These are phyloP conservation scores for Clarias gariepinus DNA, from an alignment of 2,113 vertebrate genomes.

Conservation along the genomic window DNA sequence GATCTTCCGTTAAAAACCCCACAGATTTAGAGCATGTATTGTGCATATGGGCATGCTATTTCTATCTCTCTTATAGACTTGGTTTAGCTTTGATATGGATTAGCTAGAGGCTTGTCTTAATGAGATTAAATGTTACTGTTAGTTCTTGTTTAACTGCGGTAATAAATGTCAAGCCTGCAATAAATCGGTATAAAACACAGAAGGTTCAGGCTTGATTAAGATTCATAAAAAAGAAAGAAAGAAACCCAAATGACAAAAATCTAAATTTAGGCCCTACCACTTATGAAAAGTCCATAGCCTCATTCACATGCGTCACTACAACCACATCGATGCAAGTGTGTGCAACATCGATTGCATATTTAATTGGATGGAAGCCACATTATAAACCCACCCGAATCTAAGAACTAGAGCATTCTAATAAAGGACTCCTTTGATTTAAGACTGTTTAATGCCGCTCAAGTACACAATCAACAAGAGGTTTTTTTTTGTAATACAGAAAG, in stretches of 20 bases:
- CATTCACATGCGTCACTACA: conserved; percentile 26
- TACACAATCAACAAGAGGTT: conserved; percentile 45
- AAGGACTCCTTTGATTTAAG: conserved; percentile 51
- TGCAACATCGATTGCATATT: conserved; percentile 42
- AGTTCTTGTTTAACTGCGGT: conserved; percentile 23
- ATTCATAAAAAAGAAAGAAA: conserved; percentile 22
- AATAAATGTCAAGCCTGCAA: background rate
- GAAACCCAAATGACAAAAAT: conserved; percentile 22
- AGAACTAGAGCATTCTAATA: conserved; percentile 31
- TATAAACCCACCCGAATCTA: conserved; percentile 16
- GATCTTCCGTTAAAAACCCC: conserved; percentile 5
- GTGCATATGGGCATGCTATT: background rate
- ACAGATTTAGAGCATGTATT: background rate
- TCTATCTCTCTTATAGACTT: background rate
- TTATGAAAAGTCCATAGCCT: conserved; percentile 33
- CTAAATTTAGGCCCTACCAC: conserved; percentile 29
- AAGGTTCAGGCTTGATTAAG: conserved; percentile 14
- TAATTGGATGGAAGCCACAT: conserved; percentile 57
- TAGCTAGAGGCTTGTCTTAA: background rate
- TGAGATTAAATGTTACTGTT: background rate
- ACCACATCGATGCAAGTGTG: conserved; percentile 40
- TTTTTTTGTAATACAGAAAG: conserved; percentile 16
- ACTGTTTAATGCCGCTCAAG: conserved; percentile 52
- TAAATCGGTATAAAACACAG: background rate
- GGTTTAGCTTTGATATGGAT: background rate